Evolutionary conservation across 2,797 vertebrate species (phyloP).

Genomic region (Tarsius wallacei): DNA sequence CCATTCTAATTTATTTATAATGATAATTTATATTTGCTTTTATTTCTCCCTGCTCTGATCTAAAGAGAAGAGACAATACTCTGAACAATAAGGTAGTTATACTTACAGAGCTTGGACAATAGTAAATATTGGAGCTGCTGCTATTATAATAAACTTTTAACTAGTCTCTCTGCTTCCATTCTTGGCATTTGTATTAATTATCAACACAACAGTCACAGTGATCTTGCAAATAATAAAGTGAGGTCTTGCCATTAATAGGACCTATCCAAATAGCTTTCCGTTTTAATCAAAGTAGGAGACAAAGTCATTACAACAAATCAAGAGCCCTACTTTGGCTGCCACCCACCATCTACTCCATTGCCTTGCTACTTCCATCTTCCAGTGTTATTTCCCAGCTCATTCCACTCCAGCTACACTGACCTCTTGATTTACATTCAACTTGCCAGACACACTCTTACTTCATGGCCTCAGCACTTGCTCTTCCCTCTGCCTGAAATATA

Average conservation of each 20-base stretch:
- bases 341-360: neutral
- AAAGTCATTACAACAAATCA: neutral
- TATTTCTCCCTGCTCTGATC: neutral
- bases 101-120: neutral
- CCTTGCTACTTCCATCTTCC: neutral
- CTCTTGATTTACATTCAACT: neutral
- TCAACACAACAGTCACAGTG: conserved; percentile 1
- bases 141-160: conserved; percentile 51
- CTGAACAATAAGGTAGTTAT: neutral
- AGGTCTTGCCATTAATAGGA: conserved; percentile 10
- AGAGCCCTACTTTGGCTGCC: neutral
- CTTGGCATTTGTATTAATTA: conserved; percentile 45
- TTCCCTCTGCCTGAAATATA: neutral
- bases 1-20: conserved; percentile 27
- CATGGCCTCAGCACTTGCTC: neutral
- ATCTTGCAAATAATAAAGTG: conserved; percentile 39
- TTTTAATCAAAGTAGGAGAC: neutral
- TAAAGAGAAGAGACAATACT: conserved; percentile 5
- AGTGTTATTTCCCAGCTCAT: neutral
- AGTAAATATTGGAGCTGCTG: conserved; percentile 36
- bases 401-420: neutral
- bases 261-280: neutral
- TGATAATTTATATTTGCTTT: conserved; percentile 35
- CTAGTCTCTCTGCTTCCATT: conserved; percentile 49
- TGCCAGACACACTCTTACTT: neutral